A percentile compares a stretch with the other conserved stretches of the same genome.
These are phyloP conservation scores for Urocyon cinereoargenteus DNA, from an alignment of 2,797 vertebrate species.

Conservation along the genomic window DNA sequence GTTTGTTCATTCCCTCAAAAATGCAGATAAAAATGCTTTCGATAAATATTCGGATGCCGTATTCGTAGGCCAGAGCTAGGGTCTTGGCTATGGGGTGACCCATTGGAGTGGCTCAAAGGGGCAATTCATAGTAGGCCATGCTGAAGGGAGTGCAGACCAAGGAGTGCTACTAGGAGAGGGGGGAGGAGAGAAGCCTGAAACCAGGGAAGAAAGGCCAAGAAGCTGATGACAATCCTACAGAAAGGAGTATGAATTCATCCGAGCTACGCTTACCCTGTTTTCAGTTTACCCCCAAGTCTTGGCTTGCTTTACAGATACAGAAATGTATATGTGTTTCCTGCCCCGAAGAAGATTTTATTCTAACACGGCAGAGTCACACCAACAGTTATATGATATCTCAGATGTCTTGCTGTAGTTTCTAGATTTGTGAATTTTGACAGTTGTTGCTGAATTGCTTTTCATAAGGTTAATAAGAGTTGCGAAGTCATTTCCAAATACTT, in stretches of 20 bases:
- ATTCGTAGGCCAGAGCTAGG: not conserved
- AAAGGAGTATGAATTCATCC: not conserved
- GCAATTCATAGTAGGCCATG: not conserved
- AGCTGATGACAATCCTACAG: not conserved
- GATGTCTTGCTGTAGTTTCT: not conserved
- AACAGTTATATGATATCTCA: not conserved
- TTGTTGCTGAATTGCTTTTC: conserved; percentile 22
- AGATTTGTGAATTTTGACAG: conserved; percentile 37
- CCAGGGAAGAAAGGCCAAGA: not conserved
- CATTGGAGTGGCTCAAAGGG: too few relatives aligned
- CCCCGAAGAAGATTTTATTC: not conserved
- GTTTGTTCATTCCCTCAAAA: not conserved
- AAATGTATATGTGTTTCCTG: not conserved
- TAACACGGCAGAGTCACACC: not conserved
- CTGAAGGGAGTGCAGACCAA: not conserved
- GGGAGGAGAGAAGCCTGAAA: not conserved
- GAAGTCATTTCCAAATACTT: conserved; percentile 13
- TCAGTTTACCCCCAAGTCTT: not conserved
- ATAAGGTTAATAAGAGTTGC: not conserved
- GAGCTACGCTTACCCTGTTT: not conserved
- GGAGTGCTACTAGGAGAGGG: not conserved
- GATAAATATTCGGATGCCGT: not conserved
- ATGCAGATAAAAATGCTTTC: not conserved
- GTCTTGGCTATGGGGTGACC: not conserved
- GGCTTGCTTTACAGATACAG: not conserved